Base-by-base conservation (phyloP, 2,888 invertebrate species). In the Blastobasis adustella region DNA sequence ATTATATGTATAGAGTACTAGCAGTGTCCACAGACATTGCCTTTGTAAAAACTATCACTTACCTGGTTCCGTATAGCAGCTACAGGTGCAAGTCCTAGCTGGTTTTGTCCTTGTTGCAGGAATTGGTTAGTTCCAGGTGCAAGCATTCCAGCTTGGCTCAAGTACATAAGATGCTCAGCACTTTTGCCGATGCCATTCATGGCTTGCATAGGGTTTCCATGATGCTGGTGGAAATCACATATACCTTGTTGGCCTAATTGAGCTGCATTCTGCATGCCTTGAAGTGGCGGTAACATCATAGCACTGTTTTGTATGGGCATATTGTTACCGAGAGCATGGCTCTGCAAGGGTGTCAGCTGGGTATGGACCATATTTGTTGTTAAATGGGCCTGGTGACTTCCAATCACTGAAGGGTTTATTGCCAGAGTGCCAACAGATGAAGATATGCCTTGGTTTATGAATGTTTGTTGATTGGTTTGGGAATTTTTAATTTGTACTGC, bases 61-160 rank as follows among this genome's bases (percentile, higher is more conserved):
- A 89, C 89, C 80, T 87, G 89, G 64, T 85, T 89, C 66, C 87
- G 76, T 51, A 89, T 84, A 52, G 87, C 77, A 55, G 86, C 80
- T 45, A 85, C 85, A 59, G 80, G 89, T 78, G 79, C 86, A 69
- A 77, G 83, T 65, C 84, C 91, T 70, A 86, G 87, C 58, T 90
- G 91, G 71, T 82, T 91, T 77, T 91, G 93, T 58, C 91, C 90
- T 76, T 92, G 91, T 63, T 92, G 92, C 59, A 90, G 76, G 61
- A 89, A 90, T 58, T 90, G 91, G 69, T 91, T 90, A 55, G 92
- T 86, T 51, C 90, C 91, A 56, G 92, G 90, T 55, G 88, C 89
- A 71, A 91, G 84, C 67, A 90, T 89, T 42, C 89, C 90, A 52
- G 89, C 86, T 71, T 89, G 89, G 55, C 85, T 81, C 60, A 88